phyloP scores from a whole-genome alignment of 2,888 invertebrate species.

The Mythimna impura region DNA sequence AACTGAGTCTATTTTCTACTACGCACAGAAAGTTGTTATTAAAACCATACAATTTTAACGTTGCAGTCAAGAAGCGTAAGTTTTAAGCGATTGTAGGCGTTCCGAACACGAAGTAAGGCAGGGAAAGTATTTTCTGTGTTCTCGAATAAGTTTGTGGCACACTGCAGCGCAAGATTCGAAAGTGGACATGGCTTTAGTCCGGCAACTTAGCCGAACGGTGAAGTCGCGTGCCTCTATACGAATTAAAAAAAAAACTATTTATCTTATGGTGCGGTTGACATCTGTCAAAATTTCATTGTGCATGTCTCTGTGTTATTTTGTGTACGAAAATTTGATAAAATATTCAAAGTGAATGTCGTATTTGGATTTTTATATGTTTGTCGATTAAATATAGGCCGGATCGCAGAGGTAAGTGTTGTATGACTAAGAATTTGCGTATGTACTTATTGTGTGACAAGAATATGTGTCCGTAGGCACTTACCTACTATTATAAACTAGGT shows the following conservation, averaged over 20 bases:
- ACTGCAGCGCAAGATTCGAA: conserved; percentile 78
- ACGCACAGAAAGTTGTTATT: conserved; percentile 57
- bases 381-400: conserved; percentile 8
- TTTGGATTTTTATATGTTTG: conserved; percentile 38
- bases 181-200: conserved; percentile 79
- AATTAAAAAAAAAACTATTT: conserved; percentile 58
- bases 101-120: conserved; percentile 21
- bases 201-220: conserved; percentile 66
- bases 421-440: conserved; percentile 48
- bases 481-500: conserved; percentile 26
- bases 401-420: conserved; percentile 44
- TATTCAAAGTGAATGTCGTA: conserved; percentile 9
- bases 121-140: conserved; percentile 41
- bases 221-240: conserved; percentile 67
- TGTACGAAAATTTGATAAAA: conserved; percentile 36
- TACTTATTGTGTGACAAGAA: conserved; percentile 23
- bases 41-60: conserved; percentile 42
- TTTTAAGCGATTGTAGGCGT: conserved; percentile 12
- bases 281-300: conserved; percentile 72
- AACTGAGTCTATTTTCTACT: conserved; percentile 39
- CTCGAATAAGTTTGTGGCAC: conserved; percentile 26
- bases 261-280: conserved; percentile 68
- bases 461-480: conserved; percentile 14
- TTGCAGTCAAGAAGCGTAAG: not conserved
- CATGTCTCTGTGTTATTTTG: conserved; percentile 37